phyloP scores from a whole-genome alignment of 2,888 invertebrate species.

The Ochropacha duplaris region DNA sequence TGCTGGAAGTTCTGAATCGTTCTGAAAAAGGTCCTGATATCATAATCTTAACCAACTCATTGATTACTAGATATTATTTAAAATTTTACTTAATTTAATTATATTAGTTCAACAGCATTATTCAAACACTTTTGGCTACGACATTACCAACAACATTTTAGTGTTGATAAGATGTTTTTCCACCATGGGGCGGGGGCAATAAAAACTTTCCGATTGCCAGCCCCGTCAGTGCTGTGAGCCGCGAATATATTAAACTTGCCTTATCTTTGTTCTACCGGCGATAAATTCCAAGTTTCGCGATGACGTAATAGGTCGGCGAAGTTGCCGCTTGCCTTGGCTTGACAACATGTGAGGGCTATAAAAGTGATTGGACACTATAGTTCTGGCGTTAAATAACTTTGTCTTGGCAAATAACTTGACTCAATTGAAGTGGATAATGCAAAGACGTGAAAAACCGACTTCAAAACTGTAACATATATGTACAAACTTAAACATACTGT shows the following conservation, averaged over 20 bases:
- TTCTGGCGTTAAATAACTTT: not conserved
- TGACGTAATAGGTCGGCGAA: constrained; percentile 18
- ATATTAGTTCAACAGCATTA: too few species aligned
- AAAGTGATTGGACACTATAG: constrained; percentile 1
- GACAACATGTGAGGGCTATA: not conserved
- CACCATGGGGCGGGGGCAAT: constrained; percentile 16
- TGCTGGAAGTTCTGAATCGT: too few species aligned
- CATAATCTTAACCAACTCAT: too few species aligned
- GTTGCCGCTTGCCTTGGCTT: constrained; percentile 6
- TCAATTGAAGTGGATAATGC: too few species aligned
- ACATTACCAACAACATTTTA: constrained; percentile 6
- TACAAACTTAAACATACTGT: too few species aligned
- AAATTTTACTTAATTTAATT: too few species aligned
- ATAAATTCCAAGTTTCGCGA: constrained; percentile 18
- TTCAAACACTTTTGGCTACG: not conserved
- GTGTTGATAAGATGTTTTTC: constrained; percentile 31
- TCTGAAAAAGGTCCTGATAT: too few species aligned
- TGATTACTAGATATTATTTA: too few species aligned
- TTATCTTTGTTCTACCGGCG: constrained; percentile 21
- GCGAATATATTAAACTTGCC: not conserved
- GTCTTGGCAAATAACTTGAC: not conserved
- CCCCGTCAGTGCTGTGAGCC: constrained; percentile 18
- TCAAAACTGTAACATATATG: too few species aligned
- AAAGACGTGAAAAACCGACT: too few species aligned
- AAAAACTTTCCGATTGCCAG: constrained; percentile 33